A percentile compares a stretch with the other conserved stretches of the same genome.
Evolutionary conservation across 2,888 invertebrate genomes (phyloP).

Genomic region (Rhamnusium bicolor): DNA sequence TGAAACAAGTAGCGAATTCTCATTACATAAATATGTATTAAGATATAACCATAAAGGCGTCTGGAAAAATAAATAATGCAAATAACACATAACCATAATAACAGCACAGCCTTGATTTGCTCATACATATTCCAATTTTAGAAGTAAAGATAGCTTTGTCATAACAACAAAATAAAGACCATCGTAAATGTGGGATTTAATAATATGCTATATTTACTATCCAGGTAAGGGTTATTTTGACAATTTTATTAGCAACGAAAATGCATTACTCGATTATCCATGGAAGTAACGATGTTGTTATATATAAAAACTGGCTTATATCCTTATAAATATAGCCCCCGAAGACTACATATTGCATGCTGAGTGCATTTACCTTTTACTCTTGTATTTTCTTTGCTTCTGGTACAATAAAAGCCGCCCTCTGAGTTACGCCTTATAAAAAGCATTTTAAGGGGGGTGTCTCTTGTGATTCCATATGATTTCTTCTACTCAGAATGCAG

Average conservation of each 20-base stretch:
- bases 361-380: slow-evolving; percentile 20
- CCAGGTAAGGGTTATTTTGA: slow-evolving; percentile 28
- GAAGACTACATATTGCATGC: slow-evolving; percentile 5
- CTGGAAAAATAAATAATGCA: slow-evolving; percentile 23
- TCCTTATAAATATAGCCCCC: not conserved
- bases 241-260: slow-evolving; percentile 30
- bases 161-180: slow-evolving; percentile 28
- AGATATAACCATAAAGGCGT: slow-evolving; percentile 26
- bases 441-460: not conserved
- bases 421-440: slow-evolving; percentile 17
- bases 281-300: slow-evolving; percentile 17
- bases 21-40: slow-evolving; percentile 30
- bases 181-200: slow-evolving; percentile 23
- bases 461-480: slow-evolving; percentile 8
- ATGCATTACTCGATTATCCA: slow-evolving; percentile 16
- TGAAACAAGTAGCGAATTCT: slow-evolving; percentile 1
- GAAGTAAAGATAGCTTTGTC: slow-evolving; percentile 24
- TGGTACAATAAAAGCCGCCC: not conserved
- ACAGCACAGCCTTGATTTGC: slow-evolving; percentile 10
- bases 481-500: slow-evolving; percentile 2
- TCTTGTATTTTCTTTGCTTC: slow-evolving; percentile 17
- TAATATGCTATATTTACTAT: slow-evolving; percentile 25
- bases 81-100: slow-evolving; percentile 23
- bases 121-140: slow-evolving; percentile 35
- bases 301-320: slow-evolving; percentile 28